Evolutionary conservation across 2,888 invertebrate species (phyloP), one percentile per base, ranked within the genome.

Genomic region (Metalampra italica): DNA sequence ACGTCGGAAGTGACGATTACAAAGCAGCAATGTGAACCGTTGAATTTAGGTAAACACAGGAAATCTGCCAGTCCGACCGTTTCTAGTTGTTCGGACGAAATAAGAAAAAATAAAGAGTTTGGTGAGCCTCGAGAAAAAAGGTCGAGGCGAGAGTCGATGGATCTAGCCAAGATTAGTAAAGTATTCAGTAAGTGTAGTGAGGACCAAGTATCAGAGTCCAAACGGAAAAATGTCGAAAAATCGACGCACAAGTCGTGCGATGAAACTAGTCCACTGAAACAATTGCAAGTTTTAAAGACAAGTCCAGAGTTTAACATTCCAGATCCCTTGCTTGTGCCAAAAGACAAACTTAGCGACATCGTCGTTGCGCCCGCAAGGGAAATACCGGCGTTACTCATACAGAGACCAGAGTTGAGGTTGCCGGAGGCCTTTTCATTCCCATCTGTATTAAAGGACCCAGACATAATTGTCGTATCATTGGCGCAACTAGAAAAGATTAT

Each of bases 311-410:
- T 94, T 66, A 92, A 93, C 71, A 92, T 96, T 68, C 96, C 96
- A 39, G 95, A 96, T 87, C 96, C 96, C 9, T 89, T 96, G 64
- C 78, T 96, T 52, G 93, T 96, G 54, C 96, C 96, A 45, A 94
- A 94, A 78, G 93, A 94, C 65, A 92, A 92, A 63, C 79, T 96
- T 43, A 92, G 93, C 46, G 91, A 91, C 14, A 92, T 96, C 36
- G 84, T 96, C 22, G 91, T 92, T 1, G 91, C 93, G 4, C 96
- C 96, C 0, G 94, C 92, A 1, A 91, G 90, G 46, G 96, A 96
- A 86, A 95, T 96, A 53, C 95, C 95, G 0, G 91, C 93, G 45
- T 81, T 96, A 41, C 75, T 95, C 34, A 90, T 92, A 52, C 92
- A 93, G 49, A 85, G 94, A 52, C 95, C 95, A 0, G 95, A 95